A percentile compares a stretch with the other conserved stretches of the same genome.
Evolutionary conservation across 1,140 invertebrate genomes (phyloP).

Genomic region (Atta texana): DNA sequence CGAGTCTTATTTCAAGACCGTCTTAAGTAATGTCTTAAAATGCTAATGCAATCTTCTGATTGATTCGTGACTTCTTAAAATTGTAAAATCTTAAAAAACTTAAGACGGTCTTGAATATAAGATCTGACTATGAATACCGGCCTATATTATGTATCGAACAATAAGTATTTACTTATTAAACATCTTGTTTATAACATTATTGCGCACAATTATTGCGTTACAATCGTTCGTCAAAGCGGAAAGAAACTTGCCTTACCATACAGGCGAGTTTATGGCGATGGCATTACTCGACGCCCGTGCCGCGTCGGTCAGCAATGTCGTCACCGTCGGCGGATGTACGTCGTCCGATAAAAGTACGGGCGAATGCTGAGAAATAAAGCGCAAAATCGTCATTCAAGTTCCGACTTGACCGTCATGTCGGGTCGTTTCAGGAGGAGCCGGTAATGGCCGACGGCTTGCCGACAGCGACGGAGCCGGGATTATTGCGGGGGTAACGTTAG

Average conservation of each 20-base stretch:
- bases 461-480: constrained; percentile 42
- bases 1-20: too few relatives aligned
- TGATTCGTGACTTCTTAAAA: too few relatives aligned
- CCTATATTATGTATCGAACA: not conserved
- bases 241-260: not conserved
- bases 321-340: constrained; percentile 3
- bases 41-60: too few relatives aligned
- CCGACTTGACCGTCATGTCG: constrained; percentile 24
- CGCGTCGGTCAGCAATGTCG: not conserved
- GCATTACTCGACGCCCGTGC: not conserved
- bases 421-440: constrained; percentile 42
- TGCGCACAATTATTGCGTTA: constrained; percentile 39
- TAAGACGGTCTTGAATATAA: too few relatives aligned
- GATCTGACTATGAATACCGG: too few relatives aligned
- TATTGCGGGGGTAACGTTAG: constrained; percentile 54
- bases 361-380: constrained; percentile 65
- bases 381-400: constrained; percentile 47
- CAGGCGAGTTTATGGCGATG: constrained; percentile 48
- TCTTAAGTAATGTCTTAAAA: too few relatives aligned
- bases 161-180: not conserved
- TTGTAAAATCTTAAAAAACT: too few relatives aligned
- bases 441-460: constrained; percentile 40
- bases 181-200: constrained; percentile 16
- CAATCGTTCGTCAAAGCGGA: constrained; percentile 58
- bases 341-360: constrained; percentile 51